Percentiles rank a stretch among this genome's conserved stretches.
phyloP scores from a whole-genome alignment of 2,113 vertebrate genomes.

The Cacatua alba region DNA sequence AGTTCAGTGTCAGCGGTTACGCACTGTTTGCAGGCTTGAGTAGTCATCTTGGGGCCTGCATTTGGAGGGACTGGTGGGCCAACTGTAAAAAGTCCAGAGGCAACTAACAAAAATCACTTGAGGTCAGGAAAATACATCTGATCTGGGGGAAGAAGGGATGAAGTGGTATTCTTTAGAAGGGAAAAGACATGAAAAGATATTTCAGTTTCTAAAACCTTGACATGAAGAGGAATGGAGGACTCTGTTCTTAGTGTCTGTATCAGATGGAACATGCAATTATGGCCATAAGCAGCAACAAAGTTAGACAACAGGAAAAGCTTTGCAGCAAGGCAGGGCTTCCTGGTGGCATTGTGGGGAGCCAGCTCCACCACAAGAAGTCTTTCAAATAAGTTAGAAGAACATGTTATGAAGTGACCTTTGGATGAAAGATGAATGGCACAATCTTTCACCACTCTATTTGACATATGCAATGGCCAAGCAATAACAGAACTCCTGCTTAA shows the following conservation, averaged over 20 bases:
- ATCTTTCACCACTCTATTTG: not conserved
- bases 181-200: not conserved
- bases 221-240: not conserved
- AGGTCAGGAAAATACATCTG: not conserved
- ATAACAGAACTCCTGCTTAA: not conserved
- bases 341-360: not conserved
- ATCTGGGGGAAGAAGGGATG: not conserved
- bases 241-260: not conserved
- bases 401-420: not conserved
- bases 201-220: not conserved
- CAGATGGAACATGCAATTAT: not conserved
- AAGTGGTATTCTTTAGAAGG: not conserved
- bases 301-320: not conserved
- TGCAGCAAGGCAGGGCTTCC: not conserved
- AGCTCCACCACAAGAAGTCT: not conserved
- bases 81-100: not conserved
- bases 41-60: rapidly evolving
- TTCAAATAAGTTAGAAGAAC: not conserved
- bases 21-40: not conserved
- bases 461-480: not conserved
- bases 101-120: not conserved
- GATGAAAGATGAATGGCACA: not conserved
- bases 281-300: rapidly evolving
- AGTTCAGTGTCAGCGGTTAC: not conserved
- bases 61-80: not conserved